These are phyloP conservation scores for Temnothorax ravouxi DNA, from an alignment of 2,888 invertebrate species.

Conservation along the genomic window DNA sequence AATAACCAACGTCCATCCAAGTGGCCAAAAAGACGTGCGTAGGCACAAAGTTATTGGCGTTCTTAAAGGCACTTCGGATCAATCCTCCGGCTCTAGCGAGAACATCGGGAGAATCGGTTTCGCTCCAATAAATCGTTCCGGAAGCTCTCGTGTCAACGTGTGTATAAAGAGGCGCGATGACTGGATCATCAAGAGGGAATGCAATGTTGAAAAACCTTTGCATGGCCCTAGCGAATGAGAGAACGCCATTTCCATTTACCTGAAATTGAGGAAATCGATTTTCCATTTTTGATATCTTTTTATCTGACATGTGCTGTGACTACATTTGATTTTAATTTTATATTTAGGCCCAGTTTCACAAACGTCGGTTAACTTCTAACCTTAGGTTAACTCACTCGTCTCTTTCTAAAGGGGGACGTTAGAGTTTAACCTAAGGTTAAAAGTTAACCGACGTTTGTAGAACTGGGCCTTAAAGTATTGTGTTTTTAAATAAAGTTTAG, in stretches of 20 bases:
- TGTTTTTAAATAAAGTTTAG: not conserved
- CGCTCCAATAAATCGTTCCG: slow-evolving; percentile 92
- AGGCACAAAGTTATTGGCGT: slow-evolving; percentile 91
- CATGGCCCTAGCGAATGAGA: slow-evolving; percentile 96
- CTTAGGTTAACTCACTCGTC: too few relatives aligned
- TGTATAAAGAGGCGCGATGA: slow-evolving; percentile 96
- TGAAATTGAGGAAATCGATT: slow-evolving; percentile 85
- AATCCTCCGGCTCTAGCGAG: slow-evolving; percentile 90
- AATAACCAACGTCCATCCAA: slow-evolving; percentile 96
- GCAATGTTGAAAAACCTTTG: slow-evolving; percentile 95
- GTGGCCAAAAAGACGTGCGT: slow-evolving; percentile 94
- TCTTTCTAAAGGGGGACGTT: too few relatives aligned
- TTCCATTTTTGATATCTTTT: slow-evolving; percentile 15
- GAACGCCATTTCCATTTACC: slow-evolving; percentile 96
- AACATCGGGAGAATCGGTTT: slow-evolving; percentile 89
- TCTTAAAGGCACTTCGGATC: slow-evolving; percentile 91
- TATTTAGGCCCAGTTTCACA: not conserved
- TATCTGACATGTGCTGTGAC: not conserved
- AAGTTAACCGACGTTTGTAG: too few relatives aligned
- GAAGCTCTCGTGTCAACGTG: slow-evolving; percentile 94
- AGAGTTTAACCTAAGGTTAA: too few relatives aligned
- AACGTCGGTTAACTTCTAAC: too few relatives aligned
- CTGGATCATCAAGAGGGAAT: slow-evolving; percentile 95
- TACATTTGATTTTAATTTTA: not conserved
- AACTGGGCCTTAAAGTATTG: too few relatives aligned